Evolutionary conservation across 2,113 vertebrate genomes (phyloP).

Genomic region (Ornithorhynchus anatinus): DNA sequence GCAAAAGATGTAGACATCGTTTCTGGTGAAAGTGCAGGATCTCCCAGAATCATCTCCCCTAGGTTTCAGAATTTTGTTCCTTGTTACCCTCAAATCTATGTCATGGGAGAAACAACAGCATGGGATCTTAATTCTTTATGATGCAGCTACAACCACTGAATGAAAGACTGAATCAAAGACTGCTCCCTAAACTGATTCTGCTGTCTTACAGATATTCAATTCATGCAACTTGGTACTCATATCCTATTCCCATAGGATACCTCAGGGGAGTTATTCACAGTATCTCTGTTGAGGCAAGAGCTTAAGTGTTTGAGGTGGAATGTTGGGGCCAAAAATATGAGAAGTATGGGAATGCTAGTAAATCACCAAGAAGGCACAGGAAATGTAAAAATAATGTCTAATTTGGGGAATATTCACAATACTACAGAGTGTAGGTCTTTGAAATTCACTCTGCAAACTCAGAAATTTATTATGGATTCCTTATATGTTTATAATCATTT

Average conservation of each 20-base stretch:
- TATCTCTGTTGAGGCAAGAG: not conserved
- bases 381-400: slow-evolving; percentile 27
- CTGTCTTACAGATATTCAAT: not conserved
- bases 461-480: not conserved
- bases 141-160: not conserved
- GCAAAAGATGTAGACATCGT: no score
- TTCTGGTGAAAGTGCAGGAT: no score
- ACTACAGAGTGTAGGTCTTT: not conserved
- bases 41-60: not conserved
- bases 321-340: not conserved
- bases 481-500: slow-evolving; percentile 30
- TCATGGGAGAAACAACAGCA: not conserved
- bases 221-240: not conserved
- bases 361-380: slow-evolving; percentile 11
- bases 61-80: not conserved
- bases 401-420: not conserved
- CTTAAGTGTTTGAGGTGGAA: not conserved
- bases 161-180: slow-evolving; percentile 1
- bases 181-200: not conserved
- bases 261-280: not conserved
- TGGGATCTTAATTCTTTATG: not conserved
- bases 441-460: slow-evolving; percentile 18
- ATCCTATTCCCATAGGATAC: not conserved
- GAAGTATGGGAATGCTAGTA: not conserved
- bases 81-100: not conserved